phyloP scores from a whole-genome alignment of 2,797 vertebrate genomes.

The Hoplostethus mediterraneus region DNA sequence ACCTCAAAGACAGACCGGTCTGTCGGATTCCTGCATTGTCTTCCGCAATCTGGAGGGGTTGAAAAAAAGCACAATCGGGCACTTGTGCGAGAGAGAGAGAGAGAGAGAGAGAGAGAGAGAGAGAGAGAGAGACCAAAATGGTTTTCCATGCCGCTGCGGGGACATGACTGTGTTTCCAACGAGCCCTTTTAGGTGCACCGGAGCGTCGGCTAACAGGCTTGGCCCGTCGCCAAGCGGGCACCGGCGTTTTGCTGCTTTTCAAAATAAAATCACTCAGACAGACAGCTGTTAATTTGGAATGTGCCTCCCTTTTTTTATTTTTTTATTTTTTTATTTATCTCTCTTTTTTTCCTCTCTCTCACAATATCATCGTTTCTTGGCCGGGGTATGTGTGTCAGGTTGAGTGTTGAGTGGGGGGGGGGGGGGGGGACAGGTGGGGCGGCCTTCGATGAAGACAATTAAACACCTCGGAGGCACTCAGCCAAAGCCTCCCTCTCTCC shows the following conservation, averaged over 20 bases:
- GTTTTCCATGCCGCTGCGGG: slow-evolving; percentile 42
- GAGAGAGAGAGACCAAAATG: slow-evolving; percentile 29
- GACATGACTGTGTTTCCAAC: slow-evolving; percentile 68
- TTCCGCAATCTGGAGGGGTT: slow-evolving; percentile 16
- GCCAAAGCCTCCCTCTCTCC: slow-evolving; percentile 55
- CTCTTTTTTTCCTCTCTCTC: not conserved
- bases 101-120: too few relatives aligned
- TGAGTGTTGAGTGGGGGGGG: slow-evolving; percentile 17
- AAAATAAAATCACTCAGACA: slow-evolving; percentile 45
- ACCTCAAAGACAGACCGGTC: slow-evolving; percentile 20
- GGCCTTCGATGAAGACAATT: slow-evolving; percentile 76
- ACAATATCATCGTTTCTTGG: slow-evolving; percentile 35
- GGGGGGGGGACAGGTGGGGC: slow-evolving; percentile 44
- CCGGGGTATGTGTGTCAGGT: slow-evolving; percentile 47
- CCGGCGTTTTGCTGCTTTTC: slow-evolving; percentile 46
- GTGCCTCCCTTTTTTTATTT: not conserved
- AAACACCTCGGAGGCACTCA: slow-evolving; percentile 76
- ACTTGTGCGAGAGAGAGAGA: slow-evolving; percentile 7
- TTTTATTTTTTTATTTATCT: not conserved
- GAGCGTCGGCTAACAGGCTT: slow-evolving; percentile 63
- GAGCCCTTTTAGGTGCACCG: slow-evolving; percentile 62
- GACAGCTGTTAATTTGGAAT: slow-evolving; percentile 60
- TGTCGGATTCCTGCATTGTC: slow-evolving; percentile 13
- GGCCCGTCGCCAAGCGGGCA: slow-evolving; percentile 57
- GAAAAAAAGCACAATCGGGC: slow-evolving; percentile 23